Base-by-base conservation (phyloP, 2,113 vertebrate genomes). In the Brachionichthys hirsutus region DNA sequence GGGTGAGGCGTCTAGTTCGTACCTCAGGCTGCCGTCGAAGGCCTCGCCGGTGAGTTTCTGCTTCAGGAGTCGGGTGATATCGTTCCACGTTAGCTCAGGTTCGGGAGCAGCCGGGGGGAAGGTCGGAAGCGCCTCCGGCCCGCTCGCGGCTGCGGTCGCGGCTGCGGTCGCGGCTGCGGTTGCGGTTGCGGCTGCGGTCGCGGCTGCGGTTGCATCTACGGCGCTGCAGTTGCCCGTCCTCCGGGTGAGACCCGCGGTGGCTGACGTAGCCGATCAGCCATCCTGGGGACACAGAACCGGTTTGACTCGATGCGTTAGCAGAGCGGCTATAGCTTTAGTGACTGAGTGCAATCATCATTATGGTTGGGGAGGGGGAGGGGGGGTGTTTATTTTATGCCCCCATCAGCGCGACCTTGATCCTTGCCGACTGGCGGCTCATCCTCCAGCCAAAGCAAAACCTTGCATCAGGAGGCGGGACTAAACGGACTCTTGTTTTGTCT, bases 261-360 rank as follows among this genome's bases (percentile, higher is more conserved):
- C 63, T 63, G 34, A 81, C 43, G 73, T 91, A 95, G 34, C 94
- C 94, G 0, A 94, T 55, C 40, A 95, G 54, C 80, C 89, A 94
- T 16, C 95, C 96, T 98, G 62, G 9, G 67, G 3, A 18, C 1
- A 45, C 10, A 47, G 6, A n/a, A 20, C 8, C 10, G 51, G 9
- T 17, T 18, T 17, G 3, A 10, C 9, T n/a, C 9, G 3, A 0
- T 22, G 8, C 5, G 12, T 47, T 2, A 11, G 12, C n/a, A n/a
- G n/a, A n/a, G n/a, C n/a, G n/a, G n/a, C n/a, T n/a, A n/a, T n/a
- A n/a, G n/a, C n/a, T n/a, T n/a, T n/a, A n/a, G n/a, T n/a, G n/a
- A n/a, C n/a, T n/a, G n/a, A n/a, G n/a, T n/a, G n/a, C n/a, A n/a
- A n/a, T n/a, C n/a, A n/a, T n/a, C n/a, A n/a, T n/a, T n/a, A n/a